phyloP scores from a whole-genome alignment of 1,140 invertebrate species.

The Kradibia gibbosae region DNA sequence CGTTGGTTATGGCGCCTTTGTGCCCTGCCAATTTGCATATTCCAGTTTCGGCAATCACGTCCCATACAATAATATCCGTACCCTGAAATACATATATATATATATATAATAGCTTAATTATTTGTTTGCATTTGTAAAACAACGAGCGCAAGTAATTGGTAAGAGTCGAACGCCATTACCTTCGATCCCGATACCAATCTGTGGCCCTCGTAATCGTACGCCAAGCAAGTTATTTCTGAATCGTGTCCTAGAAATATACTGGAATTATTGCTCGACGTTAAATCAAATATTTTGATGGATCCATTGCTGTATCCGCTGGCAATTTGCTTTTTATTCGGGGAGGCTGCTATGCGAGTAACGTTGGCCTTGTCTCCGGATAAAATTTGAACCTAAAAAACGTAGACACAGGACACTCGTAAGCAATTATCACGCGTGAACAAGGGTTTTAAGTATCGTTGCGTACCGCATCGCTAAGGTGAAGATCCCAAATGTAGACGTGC shows the following conservation, averaged over 20 bases:
- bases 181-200: constrained; percentile 89
- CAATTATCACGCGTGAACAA: constrained; percentile 66
- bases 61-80: constrained; percentile 95
- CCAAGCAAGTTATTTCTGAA: constrained; percentile 86
- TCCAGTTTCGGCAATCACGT: constrained; percentile 92
- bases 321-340: constrained; percentile 82
- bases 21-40: constrained; percentile 92
- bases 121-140: no score
- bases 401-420: no score
- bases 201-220: constrained; percentile 86
- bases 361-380: constrained; percentile 84
- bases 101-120: neutral
- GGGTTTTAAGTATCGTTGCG: constrained; percentile 26
- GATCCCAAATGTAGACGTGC: constrained; percentile 95
- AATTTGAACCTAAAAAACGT: constrained; percentile 76
- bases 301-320: constrained; percentile 96
- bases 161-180: constrained; percentile 71
- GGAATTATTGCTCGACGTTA: constrained; percentile 78
- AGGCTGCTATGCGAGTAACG: constrained; percentile 82
- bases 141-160: no score
- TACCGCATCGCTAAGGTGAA: constrained; percentile 91
- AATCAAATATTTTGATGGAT: constrained; percentile 86
- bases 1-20: constrained; percentile 91
- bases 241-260: constrained; percentile 92
- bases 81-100: constrained; percentile 75